Evolutionary conservation across 2,113 vertebrate genomes (phyloP), one percentile per base, ranked within the genome.

Genomic region (Mesitornis unicolor): DNA sequence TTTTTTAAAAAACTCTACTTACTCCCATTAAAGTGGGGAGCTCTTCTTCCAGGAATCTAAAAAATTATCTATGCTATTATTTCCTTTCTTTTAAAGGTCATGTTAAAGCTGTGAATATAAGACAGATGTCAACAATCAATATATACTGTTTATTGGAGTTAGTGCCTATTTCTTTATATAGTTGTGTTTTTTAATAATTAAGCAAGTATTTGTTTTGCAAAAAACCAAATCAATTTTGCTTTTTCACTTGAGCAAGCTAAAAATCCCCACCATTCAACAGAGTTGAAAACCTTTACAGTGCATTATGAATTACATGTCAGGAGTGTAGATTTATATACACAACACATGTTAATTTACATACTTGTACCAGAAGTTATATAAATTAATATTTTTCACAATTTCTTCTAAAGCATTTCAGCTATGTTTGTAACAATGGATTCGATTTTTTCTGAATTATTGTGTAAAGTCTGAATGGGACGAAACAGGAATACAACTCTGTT

Each of bases 171-270:
- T 91, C 28, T 94, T 93, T 84, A 45, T 48, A 43, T 20, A 63
- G 50, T 19, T 20, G 61, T 77, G 65, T 69, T 75, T 50, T 78
- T 76, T 28, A 67, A 60, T 87, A 82, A 95, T 93, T 94, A 90
- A 59, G 42, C 47, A 90, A 48, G 13, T 56, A 74, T 28, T 88
- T 95, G 22, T 70, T 79, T 70, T 89, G 7, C 13, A 78, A 14
- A 74, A 81, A 93, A 6, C 7, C n/a, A 74, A 87, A 90, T 88
- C 17, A 56, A 42, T 57, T 83, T 51, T 74, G 7, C 5, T 70
- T 87, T 84, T 93, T 94, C 59, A 92, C 91, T 96, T 95, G 53
- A 95, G 40, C 9, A 84, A 95, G 59, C 47, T 87, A 56, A 90
- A 87, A 92, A 47, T 0, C 4, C 2, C 2, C 48, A 40, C 5